These are phyloP conservation scores for Lytechinus variegatus DNA, from an alignment of 35 echinoderm and acorn worm genomes.

Conservation along the genomic window DNA sequence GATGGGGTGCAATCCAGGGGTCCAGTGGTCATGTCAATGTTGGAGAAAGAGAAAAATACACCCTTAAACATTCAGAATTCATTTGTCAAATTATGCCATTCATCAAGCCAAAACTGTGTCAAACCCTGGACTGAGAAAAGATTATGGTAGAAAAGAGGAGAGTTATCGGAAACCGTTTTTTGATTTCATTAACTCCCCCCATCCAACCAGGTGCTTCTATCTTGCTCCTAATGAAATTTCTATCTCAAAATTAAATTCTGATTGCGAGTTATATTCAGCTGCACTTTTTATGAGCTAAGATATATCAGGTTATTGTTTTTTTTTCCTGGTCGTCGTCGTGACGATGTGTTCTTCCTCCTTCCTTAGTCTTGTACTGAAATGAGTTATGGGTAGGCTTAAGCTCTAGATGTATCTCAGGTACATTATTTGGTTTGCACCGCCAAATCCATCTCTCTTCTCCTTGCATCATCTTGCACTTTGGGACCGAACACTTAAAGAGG, in stretches of 20 bases:
- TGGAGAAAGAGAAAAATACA: constrained; percentile 9
- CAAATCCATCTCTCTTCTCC: constrained; percentile 39
- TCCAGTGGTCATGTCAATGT: not conserved
- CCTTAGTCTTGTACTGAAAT: not conserved
- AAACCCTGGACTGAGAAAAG: constrained; percentile 49
- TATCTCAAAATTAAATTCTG: constrained; percentile 59
- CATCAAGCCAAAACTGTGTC: constrained; percentile 46
- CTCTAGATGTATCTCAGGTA: constrained; percentile 42
- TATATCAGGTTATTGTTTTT: constrained; percentile 56
- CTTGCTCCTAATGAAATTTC: constrained; percentile 54
- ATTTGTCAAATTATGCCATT: constrained; percentile 58
- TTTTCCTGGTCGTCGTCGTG: constrained; percentile 30
- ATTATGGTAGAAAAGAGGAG: constrained; percentile 44
- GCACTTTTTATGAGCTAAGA: constrained; percentile 56
- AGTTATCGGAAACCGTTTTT: constrained; percentile 53
- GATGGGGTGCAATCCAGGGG: not conserved
- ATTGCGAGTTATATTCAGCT: constrained; percentile 57
- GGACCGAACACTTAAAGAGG: constrained; percentile 49
- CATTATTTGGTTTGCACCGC: constrained; percentile 55
- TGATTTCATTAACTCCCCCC: constrained; percentile 47
- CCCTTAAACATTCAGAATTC: constrained; percentile 39
- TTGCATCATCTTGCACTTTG: constrained; percentile 51
- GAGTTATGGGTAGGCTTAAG: constrained; percentile 46
- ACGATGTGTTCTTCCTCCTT: constrained; percentile 53
- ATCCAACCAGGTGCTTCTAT: constrained; percentile 50